phyloP scores from a whole-genome alignment of 1,140 invertebrate species.

The Heliconius melpomene region DNA sequence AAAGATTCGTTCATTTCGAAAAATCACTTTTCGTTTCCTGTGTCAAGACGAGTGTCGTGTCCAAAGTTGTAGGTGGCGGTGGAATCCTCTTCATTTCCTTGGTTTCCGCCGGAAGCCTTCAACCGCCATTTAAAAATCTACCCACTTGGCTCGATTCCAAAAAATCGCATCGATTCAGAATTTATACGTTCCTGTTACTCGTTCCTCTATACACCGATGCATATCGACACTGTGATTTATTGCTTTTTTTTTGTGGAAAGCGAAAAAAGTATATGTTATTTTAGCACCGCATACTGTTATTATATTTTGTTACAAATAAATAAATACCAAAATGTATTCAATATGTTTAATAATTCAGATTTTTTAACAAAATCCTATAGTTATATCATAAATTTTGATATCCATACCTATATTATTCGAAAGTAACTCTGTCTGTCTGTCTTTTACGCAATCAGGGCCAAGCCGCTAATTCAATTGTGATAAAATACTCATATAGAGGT shows the following conservation, averaged over 20 bases:
- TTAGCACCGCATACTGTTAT: background rate
- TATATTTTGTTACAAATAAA: background rate
- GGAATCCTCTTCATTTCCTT: constrained; percentile 51
- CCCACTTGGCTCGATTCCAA: constrained; percentile 40
- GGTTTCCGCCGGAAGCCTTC: constrained; percentile 47
- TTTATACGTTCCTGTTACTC: constrained; percentile 29
- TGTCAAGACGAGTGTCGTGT: constrained; percentile 2
- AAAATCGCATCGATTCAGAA: constrained; percentile 35
- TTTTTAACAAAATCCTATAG: too few relatives aligned
- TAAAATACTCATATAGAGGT: too few relatives aligned
- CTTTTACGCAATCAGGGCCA: too few relatives aligned
- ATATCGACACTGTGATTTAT: constrained; percentile 25
- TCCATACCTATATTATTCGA: too few relatives aligned
- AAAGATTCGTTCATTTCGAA: background rate
- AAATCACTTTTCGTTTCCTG: background rate
- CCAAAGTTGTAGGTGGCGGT: constrained; percentile 28
- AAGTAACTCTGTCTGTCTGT: too few relatives aligned
- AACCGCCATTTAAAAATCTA: constrained; percentile 42
- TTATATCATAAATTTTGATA: too few relatives aligned
- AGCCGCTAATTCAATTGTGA: too few relatives aligned
- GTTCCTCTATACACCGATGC: constrained; percentile 8
- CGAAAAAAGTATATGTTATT: background rate
- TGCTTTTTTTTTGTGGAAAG: constrained; percentile 8
- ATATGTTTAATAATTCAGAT: background rate
- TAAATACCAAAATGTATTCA: background rate